These are phyloP conservation scores for Coreius guichenoti DNA, from an alignment of 2,797 vertebrate genomes.

Conservation along the genomic window DNA sequence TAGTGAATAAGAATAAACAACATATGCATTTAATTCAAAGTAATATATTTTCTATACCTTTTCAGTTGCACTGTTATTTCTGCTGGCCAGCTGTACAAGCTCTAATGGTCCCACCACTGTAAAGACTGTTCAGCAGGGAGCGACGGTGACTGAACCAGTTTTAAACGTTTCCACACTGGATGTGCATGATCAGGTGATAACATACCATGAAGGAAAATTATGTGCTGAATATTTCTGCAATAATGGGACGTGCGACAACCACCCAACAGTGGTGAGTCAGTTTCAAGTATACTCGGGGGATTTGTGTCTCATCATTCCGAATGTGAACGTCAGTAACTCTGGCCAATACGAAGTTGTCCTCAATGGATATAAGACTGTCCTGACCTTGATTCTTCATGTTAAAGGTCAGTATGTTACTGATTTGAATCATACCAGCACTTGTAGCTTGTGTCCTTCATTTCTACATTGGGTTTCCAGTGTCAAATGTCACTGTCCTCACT, in stretches of 20 bases:
- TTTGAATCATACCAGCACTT: too few relatives aligned
- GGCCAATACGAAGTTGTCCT: not conserved
- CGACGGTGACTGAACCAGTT: not conserved
- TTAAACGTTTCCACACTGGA: not conserved
- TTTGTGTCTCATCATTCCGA: not conserved
- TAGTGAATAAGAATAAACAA: too few relatives aligned
- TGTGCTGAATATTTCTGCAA: not conserved
- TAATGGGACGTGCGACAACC: not conserved
- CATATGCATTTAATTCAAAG: too few relatives aligned
- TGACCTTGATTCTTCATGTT: not conserved
- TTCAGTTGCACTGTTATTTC: not conserved
- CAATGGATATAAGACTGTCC: not conserved
- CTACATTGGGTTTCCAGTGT: too few relatives aligned
- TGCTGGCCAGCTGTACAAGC: not conserved
- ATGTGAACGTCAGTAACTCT: not conserved
- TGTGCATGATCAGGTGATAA: not conserved
- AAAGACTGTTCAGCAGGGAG: not conserved
- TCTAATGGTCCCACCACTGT: not conserved
- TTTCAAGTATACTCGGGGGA: not conserved
- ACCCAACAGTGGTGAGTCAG: accelerated
- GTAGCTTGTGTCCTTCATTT: too few relatives aligned
- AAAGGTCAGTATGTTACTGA: not conserved
- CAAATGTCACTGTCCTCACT: too few relatives aligned
- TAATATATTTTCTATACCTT: not conserved
- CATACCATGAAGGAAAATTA: accelerated